These are phyloP conservation scores for Drosophila nasuta DNA, from an alignment of 1,140 invertebrate species.

Conservation along the genomic window DNA sequence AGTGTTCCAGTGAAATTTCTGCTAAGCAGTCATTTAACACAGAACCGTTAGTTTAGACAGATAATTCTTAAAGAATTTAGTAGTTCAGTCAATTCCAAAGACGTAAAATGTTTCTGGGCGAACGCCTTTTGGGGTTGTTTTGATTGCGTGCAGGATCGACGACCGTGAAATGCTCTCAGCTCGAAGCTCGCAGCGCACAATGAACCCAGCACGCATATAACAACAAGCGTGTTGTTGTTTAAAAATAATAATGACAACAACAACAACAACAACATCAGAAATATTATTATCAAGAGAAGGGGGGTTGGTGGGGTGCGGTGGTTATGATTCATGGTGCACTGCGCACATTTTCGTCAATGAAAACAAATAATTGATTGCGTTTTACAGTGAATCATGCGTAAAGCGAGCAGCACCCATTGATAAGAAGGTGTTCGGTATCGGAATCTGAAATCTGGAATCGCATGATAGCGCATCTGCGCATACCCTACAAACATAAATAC, in stretches of 20 bases:
- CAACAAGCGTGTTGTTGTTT: conserved; percentile 4
- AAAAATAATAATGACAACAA: conserved; percentile 34
- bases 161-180: conserved; percentile 73
- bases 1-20: too few species aligned
- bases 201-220: conserved; percentile 64
- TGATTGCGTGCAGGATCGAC: conserved; percentile 77
- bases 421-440: conserved; percentile 38
- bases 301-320: background rate
- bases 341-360: conserved; percentile 75
- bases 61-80: conserved; percentile 2
- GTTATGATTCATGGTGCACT: conserved; percentile 64
- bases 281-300: conserved; percentile 25
- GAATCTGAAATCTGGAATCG: conserved; percentile 17
- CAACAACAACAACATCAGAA: conserved; percentile 30
- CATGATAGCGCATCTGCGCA: conserved; percentile 10
- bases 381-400: conserved; percentile 75
- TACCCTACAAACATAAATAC: background rate
- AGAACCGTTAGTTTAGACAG: background rate
- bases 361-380: conserved; percentile 75
- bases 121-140: conserved; percentile 59
- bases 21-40: too few species aligned
- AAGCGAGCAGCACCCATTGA: conserved; percentile 42
- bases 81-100: conserved; percentile 18
- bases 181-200: conserved; percentile 72
- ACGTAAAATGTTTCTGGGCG: conserved; percentile 35